Conservation (phyloP, 2,888 invertebrate species). For the Podabrus alpinus region DNA sequence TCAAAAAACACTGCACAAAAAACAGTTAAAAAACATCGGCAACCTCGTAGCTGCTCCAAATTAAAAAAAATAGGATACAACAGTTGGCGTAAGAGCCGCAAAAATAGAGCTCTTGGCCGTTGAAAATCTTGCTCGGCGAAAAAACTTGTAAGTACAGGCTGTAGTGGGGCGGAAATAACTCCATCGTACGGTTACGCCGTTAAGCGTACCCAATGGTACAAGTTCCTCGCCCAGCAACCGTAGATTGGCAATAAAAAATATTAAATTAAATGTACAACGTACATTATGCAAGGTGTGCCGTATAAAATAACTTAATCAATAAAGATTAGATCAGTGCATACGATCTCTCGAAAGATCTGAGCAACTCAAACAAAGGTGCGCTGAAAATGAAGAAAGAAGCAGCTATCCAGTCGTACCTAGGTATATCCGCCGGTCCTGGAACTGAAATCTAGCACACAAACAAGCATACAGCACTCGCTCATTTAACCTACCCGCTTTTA, state of each 20-base stretch:
- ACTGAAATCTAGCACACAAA: slow-evolving; percentile 25
- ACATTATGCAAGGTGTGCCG: slow-evolving; percentile 62
- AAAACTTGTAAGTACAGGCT: slow-evolving; percentile 28
- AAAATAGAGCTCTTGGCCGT: slow-evolving; percentile 56
- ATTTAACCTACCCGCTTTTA: slow-evolving; percentile 34
- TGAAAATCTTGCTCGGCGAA: slow-evolving; percentile 35
- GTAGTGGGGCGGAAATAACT: slow-evolving; percentile 22
- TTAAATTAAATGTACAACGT: slow-evolving; percentile 38
- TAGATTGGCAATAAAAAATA: slow-evolving; percentile 35
- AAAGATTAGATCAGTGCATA: slow-evolving; percentile 56
- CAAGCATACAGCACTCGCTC: slow-evolving; percentile 30
- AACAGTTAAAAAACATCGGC: slow-evolving; percentile 35
- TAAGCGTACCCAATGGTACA: slow-evolving; percentile 26
- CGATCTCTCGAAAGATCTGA: slow-evolving; percentile 51
- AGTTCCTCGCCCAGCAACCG: slow-evolving; percentile 32
- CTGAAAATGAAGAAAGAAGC: slow-evolving; percentile 72
- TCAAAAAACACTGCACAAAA: slow-evolving; percentile 45
- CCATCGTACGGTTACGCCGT: slow-evolving; percentile 17
- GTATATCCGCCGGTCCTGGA: slow-evolving; percentile 26
- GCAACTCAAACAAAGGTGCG: slow-evolving; percentile 76
- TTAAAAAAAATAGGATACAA: slow-evolving; percentile 47
- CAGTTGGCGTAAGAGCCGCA: slow-evolving; percentile 48
- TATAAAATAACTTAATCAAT: slow-evolving; percentile 65
- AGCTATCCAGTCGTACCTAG: slow-evolving; percentile 46
- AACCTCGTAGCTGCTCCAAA: slow-evolving; percentile 41